A percentile compares a stretch with the other conserved stretches of the same genome.
These are phyloP conservation scores for Hemicentrotus pulcherrimus DNA, from an alignment of 35 echinoderm and acorn worm genomes.

Conservation along the genomic window DNA sequence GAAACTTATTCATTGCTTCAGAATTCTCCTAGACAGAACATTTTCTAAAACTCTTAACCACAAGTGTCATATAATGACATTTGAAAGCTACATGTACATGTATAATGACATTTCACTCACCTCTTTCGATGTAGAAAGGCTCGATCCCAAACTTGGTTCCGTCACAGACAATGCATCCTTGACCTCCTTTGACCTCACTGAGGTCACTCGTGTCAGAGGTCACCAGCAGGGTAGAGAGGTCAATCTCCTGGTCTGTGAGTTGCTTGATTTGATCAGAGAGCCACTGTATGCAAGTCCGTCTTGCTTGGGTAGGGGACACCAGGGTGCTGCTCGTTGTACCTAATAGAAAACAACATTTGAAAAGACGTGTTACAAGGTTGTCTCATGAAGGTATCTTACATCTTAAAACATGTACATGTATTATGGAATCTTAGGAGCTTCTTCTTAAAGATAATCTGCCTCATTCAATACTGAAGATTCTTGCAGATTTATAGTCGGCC, in stretches of 20 bases:
- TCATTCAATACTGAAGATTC: no score
- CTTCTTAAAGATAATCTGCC: no score
- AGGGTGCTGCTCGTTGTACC: conserved; percentile 57
- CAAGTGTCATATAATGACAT: no score
- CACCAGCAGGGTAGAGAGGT: conserved; percentile 77
- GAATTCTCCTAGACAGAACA: no score
- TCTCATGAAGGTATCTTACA: no score
- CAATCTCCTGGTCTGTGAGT: conserved; percentile 73
- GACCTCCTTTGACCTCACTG: not conserved
- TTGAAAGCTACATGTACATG: no score
- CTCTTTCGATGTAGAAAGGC: conserved; percentile 88
- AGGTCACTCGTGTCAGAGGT: conserved; percentile 47
- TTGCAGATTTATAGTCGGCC: no score
- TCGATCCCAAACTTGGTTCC: conserved; percentile 73
- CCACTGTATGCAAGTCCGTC: conserved; percentile 56
- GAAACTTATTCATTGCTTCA: no score
- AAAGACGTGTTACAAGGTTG: no score
- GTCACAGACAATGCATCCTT: conserved; percentile 24
- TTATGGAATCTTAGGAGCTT: no score
- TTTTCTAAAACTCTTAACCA: no score
- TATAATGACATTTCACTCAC: conserved; percentile 19
- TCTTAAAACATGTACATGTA: no score
- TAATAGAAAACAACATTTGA: not conserved
- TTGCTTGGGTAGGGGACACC: conserved; percentile 53
- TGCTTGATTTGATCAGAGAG: conserved; percentile 74